Conservation (phyloP, 2,888 invertebrate species). For the Sarcophaga subvicina region DNA sequence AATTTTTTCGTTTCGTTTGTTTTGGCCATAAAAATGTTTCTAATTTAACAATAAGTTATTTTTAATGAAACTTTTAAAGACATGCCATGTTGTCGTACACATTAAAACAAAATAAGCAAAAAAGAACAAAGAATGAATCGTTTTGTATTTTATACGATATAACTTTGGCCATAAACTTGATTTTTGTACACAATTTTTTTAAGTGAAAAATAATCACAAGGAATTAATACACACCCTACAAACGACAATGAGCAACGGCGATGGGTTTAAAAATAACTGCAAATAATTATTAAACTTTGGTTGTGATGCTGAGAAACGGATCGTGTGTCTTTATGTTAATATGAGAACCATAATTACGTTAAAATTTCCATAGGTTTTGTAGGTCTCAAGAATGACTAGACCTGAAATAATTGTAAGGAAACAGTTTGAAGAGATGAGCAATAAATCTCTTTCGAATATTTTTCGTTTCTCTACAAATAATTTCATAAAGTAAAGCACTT, state of each 20-base stretch:
- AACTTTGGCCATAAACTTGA: slow-evolving; percentile 60
- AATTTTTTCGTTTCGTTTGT: slow-evolving; percentile 39
- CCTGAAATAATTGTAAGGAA: too few species aligned
- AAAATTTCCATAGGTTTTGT: too few species aligned
- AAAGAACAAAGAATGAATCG: neutral
- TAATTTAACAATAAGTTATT: slow-evolving; percentile 50
- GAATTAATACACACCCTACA: slow-evolving; percentile 18
- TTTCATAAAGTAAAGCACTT: too few species aligned
- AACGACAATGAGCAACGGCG: neutral
- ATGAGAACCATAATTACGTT: too few species aligned
- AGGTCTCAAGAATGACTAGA: too few species aligned
- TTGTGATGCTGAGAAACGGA: too few species aligned
- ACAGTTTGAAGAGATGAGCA: too few species aligned
- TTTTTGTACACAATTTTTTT: slow-evolving; percentile 19
- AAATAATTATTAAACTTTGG: too few species aligned
- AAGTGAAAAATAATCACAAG: slow-evolving; percentile 7
- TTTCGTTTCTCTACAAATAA: too few species aligned
- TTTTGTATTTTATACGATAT: slow-evolving; percentile 12
- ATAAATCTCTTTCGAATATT: too few species aligned
- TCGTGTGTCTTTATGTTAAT: too few species aligned
- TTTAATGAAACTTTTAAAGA: slow-evolving; percentile 52
- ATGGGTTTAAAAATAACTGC: too few species aligned
- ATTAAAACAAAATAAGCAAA: neutral
- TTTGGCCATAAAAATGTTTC: slow-evolving; percentile 51
- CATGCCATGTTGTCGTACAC: slow-evolving; percentile 18